phyloP scores from a whole-genome alignment of 1,140 invertebrate species.

The Whitmania pigra region DNA sequence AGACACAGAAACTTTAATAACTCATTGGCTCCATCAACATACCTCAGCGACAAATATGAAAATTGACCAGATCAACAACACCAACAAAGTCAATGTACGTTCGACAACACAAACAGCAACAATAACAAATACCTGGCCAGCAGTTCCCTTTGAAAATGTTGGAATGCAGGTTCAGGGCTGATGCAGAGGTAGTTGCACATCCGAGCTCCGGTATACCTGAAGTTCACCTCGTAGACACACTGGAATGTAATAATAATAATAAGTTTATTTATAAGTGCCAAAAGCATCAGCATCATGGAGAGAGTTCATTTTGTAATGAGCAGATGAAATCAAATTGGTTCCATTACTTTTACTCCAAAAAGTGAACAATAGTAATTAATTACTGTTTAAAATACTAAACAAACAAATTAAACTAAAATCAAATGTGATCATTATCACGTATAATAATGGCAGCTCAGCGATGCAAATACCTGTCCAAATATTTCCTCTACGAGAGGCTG shows the following conservation, averaged over 20 bases:
- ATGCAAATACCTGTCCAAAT: constrained; percentile 9
- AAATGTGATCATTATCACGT: not conserved
- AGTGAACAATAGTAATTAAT: not conserved
- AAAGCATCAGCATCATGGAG: too few species aligned
- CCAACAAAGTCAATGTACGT: not conserved
- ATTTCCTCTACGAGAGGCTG: constrained; percentile 14
- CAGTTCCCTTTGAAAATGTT: not conserved
- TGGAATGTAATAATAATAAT: too few species aligned
- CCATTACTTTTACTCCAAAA: too few species aligned
- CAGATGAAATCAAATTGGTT: too few species aligned
- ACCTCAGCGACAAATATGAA: not conserved
- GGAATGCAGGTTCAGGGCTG: constrained; percentile 2
- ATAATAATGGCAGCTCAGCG: not conserved
- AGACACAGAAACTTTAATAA: too few species aligned
- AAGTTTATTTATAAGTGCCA: too few species aligned
- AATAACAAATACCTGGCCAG: not conserved
- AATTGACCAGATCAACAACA: not conserved
- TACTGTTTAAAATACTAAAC: not conserved
- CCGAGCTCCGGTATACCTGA: constrained; percentile 17
- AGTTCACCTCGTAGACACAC: constrained; percentile 15
- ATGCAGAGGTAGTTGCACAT: constrained; percentile 18
- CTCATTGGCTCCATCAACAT: too few species aligned
- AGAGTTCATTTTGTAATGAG: too few species aligned
- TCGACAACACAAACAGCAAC: not conserved
- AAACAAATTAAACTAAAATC: not conserved